A percentile compares a stretch with the other conserved stretches of the same genome.
Conservation (phyloP, 2,113 vertebrate genomes). For the human (Homo sapiens) region DNA sequence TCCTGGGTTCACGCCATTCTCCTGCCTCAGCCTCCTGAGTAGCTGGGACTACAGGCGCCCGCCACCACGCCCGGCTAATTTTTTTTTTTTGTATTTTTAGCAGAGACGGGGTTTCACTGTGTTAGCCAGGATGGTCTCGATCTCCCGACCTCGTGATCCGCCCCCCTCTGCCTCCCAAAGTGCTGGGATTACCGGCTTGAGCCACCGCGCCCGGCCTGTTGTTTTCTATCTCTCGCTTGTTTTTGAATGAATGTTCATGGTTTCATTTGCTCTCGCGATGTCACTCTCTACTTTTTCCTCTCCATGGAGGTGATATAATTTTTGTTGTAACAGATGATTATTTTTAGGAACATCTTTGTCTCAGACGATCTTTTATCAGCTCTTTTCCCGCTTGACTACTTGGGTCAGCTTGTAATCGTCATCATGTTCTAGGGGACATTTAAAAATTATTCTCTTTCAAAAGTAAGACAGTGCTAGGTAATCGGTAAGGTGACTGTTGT, state of each 20-base stretch:
- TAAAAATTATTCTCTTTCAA: background rate
- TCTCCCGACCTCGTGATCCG: no score
- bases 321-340: background rate
- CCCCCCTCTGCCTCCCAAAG: no score
- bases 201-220: background rate
- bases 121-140: no score
- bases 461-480: background rate
- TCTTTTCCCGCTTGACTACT: background rate
- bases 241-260: background rate
- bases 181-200: no score
- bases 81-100: no score
- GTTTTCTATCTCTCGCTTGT: background rate
- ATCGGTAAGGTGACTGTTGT: background rate
- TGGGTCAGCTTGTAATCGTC: background rate
- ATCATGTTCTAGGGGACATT: background rate
- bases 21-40: no score
- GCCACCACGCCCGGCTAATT: no score
- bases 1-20: no score
- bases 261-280: background rate
- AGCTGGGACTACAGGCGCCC: no score
- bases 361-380: background rate
- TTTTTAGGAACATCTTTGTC: background rate
- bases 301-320: background rate
- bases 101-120: accelerated
- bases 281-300: background rate